These are phyloP conservation scores for Sebastolobus alascanus DNA, from an alignment of 2,797 vertebrate genomes.

Conservation along the genomic window DNA sequence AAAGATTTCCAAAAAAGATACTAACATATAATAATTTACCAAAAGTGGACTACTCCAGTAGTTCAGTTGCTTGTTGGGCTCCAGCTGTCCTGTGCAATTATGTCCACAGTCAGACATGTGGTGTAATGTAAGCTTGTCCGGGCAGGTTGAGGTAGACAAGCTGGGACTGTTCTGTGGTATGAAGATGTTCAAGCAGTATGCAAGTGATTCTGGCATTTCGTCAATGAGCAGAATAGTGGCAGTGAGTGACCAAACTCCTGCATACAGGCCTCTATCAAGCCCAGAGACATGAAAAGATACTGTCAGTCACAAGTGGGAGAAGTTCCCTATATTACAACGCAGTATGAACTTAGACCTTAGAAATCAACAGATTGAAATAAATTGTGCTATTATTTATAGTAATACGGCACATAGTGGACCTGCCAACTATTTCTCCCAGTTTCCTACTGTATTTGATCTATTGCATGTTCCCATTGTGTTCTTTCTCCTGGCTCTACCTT, in stretches of 20 bases:
- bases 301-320: not conserved
- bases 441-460: not conserved
- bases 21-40: not conserved
- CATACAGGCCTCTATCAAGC: not conserved
- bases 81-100: not conserved
- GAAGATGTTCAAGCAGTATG: slow-evolving; percentile 36
- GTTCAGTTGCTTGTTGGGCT: not conserved
- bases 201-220: not conserved
- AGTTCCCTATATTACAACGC: not conserved
- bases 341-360: not conserved
- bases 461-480: not conserved
- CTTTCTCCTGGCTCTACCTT: slow-evolving; percentile 11
- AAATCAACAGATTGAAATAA: not conserved
- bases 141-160: slow-evolving; percentile 69
- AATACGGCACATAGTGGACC: not conserved
- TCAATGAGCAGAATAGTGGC: not conserved
- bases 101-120: slow-evolving; percentile 26
- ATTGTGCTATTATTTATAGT: not conserved
- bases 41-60: not conserved
- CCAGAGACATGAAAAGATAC: not conserved
- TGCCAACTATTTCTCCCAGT: not conserved
- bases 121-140: slow-evolving; percentile 50
- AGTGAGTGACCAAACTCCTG: not conserved
- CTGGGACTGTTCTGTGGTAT: slow-evolving; percentile 72
- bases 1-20: not conserved